A percentile compares a stretch with the other conserved stretches of the same genome.
Evolutionary conservation across 1,140 invertebrate genomes (phyloP).

Genomic region (Lutraria rhynchaena): DNA sequence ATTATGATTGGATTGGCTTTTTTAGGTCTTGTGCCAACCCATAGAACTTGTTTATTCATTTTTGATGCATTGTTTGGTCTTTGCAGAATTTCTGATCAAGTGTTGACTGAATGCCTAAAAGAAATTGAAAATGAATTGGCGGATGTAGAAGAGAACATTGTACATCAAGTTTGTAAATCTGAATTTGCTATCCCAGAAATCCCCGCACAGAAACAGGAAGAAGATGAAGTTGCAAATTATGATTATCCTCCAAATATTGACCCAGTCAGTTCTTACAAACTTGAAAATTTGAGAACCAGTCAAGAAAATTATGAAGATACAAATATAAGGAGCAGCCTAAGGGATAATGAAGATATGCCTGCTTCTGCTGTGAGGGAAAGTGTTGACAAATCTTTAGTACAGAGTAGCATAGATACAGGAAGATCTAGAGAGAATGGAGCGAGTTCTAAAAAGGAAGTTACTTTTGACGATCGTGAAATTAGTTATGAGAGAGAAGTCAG

Average conservation of each 20-base stretch:
- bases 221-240: slow-evolving; percentile 33
- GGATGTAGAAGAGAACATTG: slow-evolving; percentile 70
- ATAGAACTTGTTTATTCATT: no score
- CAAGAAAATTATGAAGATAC: slow-evolving; percentile 5
- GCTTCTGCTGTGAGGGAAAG: slow-evolving; percentile 40
- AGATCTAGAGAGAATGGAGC: slow-evolving; percentile 40
- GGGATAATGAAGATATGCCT: neutral
- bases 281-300: slow-evolving; percentile 30
- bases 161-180: slow-evolving; percentile 75
- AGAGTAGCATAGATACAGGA: slow-evolving; percentile 17
- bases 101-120: slow-evolving; percentile 69
- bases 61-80: no score
- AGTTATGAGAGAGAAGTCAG: slow-evolving; percentile 23
- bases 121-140: slow-evolving; percentile 73
- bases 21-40: no score
- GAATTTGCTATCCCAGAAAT: slow-evolving; percentile 69
- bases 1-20: no score
- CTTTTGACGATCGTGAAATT: slow-evolving; percentile 37
- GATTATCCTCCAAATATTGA: slow-evolving; percentile 16
- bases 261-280: slow-evolving; percentile 20
- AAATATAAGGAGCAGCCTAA: slow-evolving; percentile 13
- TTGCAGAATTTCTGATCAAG: slow-evolving; percentile 72
- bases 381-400: slow-evolving; percentile 30
- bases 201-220: slow-evolving; percentile 1
- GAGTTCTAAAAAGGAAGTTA: slow-evolving; percentile 45